Base-by-base conservation (phyloP, 1,140 invertebrate genomes). In the Atta colombica region DNA sequence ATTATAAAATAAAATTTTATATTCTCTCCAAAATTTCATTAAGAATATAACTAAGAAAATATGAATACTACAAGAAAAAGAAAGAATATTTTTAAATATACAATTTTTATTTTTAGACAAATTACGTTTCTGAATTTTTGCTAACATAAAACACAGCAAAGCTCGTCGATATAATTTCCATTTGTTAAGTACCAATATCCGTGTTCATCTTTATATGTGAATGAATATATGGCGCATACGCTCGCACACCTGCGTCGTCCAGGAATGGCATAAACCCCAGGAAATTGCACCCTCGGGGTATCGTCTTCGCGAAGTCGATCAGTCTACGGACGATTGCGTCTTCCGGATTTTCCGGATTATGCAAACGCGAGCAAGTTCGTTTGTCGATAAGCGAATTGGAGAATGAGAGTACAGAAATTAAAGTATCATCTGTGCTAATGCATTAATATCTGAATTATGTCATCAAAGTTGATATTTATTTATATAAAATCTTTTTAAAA, bases 211-310 rank as follows among this genome's bases (percentile, higher is more conserved):
- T 89, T 61, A 81, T 72, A 87, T 69, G 75, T 75, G 87, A 87
- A 88, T 86, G 88, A 86, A 88, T 77, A 53, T 80, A 66, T 82
- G 65, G 21, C 10, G 66, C 53, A 58, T 51, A 77, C 87, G 82
- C 45, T 80, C 72, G 68, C 85, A 69, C 89, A 88, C 74, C 89
- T 88, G 88, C 69, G 85, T 77, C 68, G 71, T 80, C 80, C 81
- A 72, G 75, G 71, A 84, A 72, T 78, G 86, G 81, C 87, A 90
- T 91, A 90, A 88, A 86, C 78, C 77, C 66, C 77, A 85, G 90
- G 90, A 91, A 91, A 91, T 91, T 91, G 84, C 85, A 72, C 90
- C 90, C 89, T 75, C 84, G 78, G 87, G 90, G 87, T 80, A 88
- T 87, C 90, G 90, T 87, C 89, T 88, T 89, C 87, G 89, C 78